A percentile compares a stretch with the other conserved stretches of the same genome.
These are phyloP conservation scores for Rhagonycha fulva DNA, from an alignment of 2,888 invertebrate species.

Conservation along the genomic window DNA sequence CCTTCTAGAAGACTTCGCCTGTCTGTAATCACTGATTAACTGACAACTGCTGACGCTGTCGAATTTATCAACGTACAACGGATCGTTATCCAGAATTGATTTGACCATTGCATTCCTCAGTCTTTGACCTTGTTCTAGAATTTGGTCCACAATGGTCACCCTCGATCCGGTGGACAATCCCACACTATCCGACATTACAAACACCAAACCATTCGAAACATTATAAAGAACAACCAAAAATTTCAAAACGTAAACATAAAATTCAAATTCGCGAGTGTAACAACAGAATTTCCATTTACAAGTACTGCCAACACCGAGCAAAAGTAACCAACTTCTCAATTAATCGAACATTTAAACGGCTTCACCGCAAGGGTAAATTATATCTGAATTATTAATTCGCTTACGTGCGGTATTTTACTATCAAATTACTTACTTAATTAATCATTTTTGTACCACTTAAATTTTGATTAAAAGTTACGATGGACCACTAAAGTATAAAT, in stretches of 20 bases:
- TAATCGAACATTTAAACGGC: neutral
- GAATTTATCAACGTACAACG: slow-evolving; percentile 44
- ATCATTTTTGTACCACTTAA: neutral
- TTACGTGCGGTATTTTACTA: neutral
- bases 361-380: neutral
- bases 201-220: neutral
- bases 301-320: neutral
- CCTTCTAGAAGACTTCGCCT: neutral
- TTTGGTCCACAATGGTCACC: slow-evolving; percentile 40
- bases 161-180: neutral
- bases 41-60: slow-evolving; percentile 20
- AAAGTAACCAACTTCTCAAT: neutral
- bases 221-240: neutral
- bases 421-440: neutral
- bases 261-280: neutral
- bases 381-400: neutral
- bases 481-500: neutral
- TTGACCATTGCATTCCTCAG: slow-evolving; percentile 52
- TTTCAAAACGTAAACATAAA: neutral
- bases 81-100: slow-evolving; percentile 52
- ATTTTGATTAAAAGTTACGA: neutral
- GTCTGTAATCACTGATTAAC: neutral
- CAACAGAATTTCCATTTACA: neutral
- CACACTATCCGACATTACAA: slow-evolving; percentile 13
- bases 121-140: slow-evolving; percentile 48